Evolutionary conservation across 2,888 invertebrate species (phyloP), one percentile per base, ranked within the genome.

Genomic region (Temnothorax ravouxi): DNA sequence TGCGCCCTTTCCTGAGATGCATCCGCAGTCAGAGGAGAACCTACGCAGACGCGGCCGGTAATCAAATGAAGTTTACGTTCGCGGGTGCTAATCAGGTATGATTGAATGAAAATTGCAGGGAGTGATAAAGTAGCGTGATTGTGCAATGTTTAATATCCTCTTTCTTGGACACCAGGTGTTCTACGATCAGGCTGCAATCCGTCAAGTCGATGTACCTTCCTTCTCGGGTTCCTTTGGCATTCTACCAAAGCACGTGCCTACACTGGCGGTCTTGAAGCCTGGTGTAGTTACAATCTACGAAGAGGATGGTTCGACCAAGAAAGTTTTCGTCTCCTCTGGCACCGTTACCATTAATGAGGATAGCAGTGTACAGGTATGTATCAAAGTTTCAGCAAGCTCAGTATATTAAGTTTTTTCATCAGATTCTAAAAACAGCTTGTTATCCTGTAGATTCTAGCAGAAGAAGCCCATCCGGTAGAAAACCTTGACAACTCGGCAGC

Each of bases 201-300:
- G 97, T 94, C 99, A 99, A 96, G 96, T 99, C 34, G 99, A 99
- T 96, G 99, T 99, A 47, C 99, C 99, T 87, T 98, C 99, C 4
- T 98, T 99, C 95, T 98, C 98, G 91, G 99, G 99, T 71, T 96
- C 97, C 87, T 99, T 99, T 95, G 99, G 99, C 96, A 99, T 99
- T 93, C 96, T 99, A 87, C 98, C 99, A 0, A 97, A 98, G 93
- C 99, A 99, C 94, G 99, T 99, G 61, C 99, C 99, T 69, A 98
- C 98, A 71, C 95, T 99, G 88, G 99, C 99, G 90, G 99, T 99
- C 6, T 95, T 99, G 15, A 98, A 98, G 95, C 99, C 99, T 21
- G 99, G 99, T 59, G 97, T 99, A 44, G 97, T 99, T 2, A 97
- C 98, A 81, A 98, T 99, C 8, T 96, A 96, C 91, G 99, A 99